A percentile compares a stretch with the other conserved stretches of the same genome.
Conservation (phyloP, 2,888 invertebrate genomes). For the Hirtodrosophila alboralis region DNA sequence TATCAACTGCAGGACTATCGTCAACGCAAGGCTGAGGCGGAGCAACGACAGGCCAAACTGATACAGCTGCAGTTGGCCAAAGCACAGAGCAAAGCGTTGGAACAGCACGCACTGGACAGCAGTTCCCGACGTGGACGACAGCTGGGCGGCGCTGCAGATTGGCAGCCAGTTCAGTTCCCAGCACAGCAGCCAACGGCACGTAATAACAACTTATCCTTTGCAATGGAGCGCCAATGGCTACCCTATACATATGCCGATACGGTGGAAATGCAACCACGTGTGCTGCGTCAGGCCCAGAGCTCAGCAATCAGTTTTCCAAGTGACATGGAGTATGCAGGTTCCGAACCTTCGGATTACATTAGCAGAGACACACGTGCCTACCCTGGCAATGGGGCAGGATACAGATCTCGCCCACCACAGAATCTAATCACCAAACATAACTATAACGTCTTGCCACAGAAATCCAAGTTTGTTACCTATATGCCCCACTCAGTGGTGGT, state of each 20-base stretch:
- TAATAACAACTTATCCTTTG: conserved; percentile 55
- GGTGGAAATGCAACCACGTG: conserved; percentile 48
- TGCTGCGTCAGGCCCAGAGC: conserved; percentile 50
- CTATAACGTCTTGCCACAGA: conserved; percentile 58
- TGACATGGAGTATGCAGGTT: conserved; percentile 61
- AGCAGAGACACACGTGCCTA: conserved; percentile 59
- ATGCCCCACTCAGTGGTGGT: conserved; percentile 74
- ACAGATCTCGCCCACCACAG: conserved; percentile 58
- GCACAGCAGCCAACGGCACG: conserved; percentile 36
- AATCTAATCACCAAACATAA: conserved; percentile 78
- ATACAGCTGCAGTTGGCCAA: conserved; percentile 75
- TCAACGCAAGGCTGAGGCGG: conserved; percentile 64
- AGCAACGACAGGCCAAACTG: conserved; percentile 68
- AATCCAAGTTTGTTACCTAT: conserved; percentile 65
- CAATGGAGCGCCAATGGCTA: conserved; percentile 72
- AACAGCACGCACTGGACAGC: conserved; percentile 39
- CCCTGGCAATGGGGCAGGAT: conserved; percentile 26
- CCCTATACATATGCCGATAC: conserved; percentile 48
- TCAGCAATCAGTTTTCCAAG: conserved; percentile 49
- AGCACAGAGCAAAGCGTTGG: conserved; percentile 57
- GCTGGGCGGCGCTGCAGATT: conserved; percentile 33
- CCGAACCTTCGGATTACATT: conserved; percentile 51
- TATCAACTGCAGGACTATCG: conserved; percentile 65
- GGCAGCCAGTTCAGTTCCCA: conserved; percentile 46
- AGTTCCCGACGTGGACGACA: conserved; percentile 47